Conservation (phyloP, 2,113 vertebrate genomes). For the Amazona guildingii region DNA sequence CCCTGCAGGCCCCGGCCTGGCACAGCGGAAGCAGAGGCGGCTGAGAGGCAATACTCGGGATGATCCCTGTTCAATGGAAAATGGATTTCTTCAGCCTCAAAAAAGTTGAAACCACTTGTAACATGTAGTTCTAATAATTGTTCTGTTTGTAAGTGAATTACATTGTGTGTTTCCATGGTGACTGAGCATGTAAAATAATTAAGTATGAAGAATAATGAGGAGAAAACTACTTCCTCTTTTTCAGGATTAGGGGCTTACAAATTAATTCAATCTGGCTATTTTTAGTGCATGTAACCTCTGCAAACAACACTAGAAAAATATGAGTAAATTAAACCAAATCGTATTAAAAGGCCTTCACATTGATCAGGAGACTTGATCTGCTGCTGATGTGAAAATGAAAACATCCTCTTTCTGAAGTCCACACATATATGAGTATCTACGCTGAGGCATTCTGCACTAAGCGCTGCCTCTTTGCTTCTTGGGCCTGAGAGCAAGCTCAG, state of each 20-base stretch:
- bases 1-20: neutral
- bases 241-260: constrained; percentile 72
- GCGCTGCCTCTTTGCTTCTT: neutral
- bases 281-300: constrained; percentile 64
- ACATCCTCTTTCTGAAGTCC: constrained; percentile 9
- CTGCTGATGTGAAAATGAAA: constrained; percentile 42
- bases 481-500: neutral
- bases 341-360: constrained; percentile 46
- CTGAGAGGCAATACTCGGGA: neutral
- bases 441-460: neutral
- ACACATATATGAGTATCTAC: neutral
- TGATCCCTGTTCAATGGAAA: neutral
- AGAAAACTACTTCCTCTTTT: constrained; percentile 77
- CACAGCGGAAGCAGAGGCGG: fast-evolving
- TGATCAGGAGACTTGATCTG: constrained; percentile 41
- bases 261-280: constrained; percentile 72
- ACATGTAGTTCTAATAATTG: constrained; percentile 56
- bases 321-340: constrained; percentile 59
- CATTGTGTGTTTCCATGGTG: constrained; percentile 71
- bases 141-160: constrained; percentile 58
- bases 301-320: constrained; percentile 63
- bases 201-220: constrained; percentile 72
- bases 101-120: constrained; percentile 57
- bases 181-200: constrained; percentile 78
- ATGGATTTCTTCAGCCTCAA: constrained; percentile 24